Conservation (phyloP, 2,888 invertebrate genomes). For the Eristalinus sepulchralis region DNA sequence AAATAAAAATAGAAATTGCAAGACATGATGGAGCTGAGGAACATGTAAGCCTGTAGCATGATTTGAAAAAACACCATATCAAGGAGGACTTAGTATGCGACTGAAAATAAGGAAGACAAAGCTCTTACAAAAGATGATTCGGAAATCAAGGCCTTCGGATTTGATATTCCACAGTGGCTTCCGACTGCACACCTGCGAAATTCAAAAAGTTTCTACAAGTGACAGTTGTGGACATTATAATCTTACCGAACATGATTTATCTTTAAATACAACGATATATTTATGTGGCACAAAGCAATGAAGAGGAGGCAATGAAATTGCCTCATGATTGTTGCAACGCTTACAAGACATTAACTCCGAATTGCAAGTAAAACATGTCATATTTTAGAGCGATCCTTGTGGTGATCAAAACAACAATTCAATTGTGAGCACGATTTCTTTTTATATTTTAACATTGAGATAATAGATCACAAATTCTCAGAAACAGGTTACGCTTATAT, state of each 20-base stretch:
- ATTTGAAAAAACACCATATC: conserved; percentile 48
- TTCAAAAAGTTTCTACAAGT: conserved; percentile 63
- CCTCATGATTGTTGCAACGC: conserved; percentile 62
- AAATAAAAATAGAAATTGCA: conserved; percentile 60
- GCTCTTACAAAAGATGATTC: conserved; percentile 28
- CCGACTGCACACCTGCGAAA: conserved; percentile 57
- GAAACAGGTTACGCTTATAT: conserved; percentile 62
- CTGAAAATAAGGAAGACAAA: conserved; percentile 47
- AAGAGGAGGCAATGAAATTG: conserved; percentile 70
- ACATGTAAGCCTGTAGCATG: conserved; percentile 13
- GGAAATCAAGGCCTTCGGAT: conserved; percentile 29
- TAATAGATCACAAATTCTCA: conserved; percentile 64
- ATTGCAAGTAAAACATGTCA: conserved; percentile 43
- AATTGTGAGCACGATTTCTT: conserved; percentile 54
- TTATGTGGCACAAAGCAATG: conserved; percentile 70
- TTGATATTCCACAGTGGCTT: conserved; percentile 70
- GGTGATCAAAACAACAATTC: conserved; percentile 69
- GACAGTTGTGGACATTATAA: conserved; percentile 71
- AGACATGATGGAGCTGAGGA: conserved; percentile 28
- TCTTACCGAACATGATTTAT: conserved; percentile 67
- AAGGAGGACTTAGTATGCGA: conserved; percentile 62
- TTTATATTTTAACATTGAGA: conserved; percentile 24
- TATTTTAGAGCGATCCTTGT: conserved; percentile 70
- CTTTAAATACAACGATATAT: conserved; percentile 54
- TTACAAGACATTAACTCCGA: conserved; percentile 1